These are phyloP conservation scores for Steatornis caripensis DNA, from an alignment of 2,113 vertebrate genomes.

Conservation along the genomic window DNA sequence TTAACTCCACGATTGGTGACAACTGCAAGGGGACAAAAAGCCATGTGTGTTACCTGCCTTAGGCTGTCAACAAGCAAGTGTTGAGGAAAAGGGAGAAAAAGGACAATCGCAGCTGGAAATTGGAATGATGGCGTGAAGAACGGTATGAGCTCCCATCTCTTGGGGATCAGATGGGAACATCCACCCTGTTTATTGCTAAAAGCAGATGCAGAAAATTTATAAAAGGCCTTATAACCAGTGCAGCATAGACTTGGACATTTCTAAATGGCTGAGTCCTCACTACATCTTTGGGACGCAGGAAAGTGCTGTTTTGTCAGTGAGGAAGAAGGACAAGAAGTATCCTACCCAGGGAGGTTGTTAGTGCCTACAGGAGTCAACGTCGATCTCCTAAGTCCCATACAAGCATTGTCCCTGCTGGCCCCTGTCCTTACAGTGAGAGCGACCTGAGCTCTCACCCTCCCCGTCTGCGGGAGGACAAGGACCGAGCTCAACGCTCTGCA, in stretches of 20 bases:
- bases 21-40: slow-evolving; percentile 52
- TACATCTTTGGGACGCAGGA: not conserved
- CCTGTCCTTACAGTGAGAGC: not conserved
- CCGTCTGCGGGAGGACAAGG: not conserved
- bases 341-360: not conserved
- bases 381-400: not conserved
- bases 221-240: not conserved
- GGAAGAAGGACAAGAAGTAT: not conserved
- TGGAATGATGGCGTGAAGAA: not conserved
- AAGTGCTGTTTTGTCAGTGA: accelerated
- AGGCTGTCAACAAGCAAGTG: not conserved
- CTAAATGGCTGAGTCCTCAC: not conserved
- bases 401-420: not conserved
- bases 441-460: not conserved
- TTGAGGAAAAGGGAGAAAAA: not conserved
- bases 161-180: not conserved
- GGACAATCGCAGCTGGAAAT: not conserved
- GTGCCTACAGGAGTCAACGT: not conserved
- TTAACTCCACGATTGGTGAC: slow-evolving; percentile 80
- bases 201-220: not conserved
- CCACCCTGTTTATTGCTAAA: not conserved
- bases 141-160: accelerated
- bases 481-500: not conserved
- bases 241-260: not conserved
- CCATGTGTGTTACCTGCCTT: not conserved